A percentile compares a stretch with the other conserved stretches of the same genome.
These are phyloP conservation scores for Batillaria attramentaria DNA, from an alignment of 1,140 invertebrate genomes.

Conservation along the genomic window DNA sequence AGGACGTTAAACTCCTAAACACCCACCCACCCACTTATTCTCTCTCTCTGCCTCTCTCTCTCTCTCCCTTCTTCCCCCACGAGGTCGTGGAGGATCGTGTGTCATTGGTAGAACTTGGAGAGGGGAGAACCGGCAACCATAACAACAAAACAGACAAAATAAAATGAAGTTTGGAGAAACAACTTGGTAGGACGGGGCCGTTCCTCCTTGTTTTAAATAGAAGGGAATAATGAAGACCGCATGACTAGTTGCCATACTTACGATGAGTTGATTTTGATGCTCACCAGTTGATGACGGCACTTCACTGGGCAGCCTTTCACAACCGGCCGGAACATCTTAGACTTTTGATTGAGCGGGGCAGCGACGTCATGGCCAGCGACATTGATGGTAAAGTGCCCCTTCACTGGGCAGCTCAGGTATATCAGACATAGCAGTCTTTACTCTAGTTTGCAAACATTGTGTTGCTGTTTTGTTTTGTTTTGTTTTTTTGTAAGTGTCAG, in stretches of 20 bases:
- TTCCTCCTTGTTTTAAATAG: too few species aligned
- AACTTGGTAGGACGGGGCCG: too few species aligned
- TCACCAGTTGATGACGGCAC: slow-evolving; percentile 64
- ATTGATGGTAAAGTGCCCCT: slow-evolving; percentile 65
- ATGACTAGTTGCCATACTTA: too few species aligned
- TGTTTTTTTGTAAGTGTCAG: not conserved
- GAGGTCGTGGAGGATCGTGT: too few species aligned
- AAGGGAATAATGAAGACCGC: too few species aligned
- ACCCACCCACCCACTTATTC: too few species aligned
- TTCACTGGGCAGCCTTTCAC: slow-evolving; percentile 69
- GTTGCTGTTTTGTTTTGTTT: not conserved
- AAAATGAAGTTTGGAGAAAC: too few species aligned
- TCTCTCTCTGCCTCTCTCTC: not conserved
- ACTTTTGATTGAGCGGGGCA: slow-evolving; percentile 55
- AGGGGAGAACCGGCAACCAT: too few species aligned
- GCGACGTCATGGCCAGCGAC: slow-evolving; percentile 49
- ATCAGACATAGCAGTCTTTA: not conserved
- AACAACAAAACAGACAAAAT: too few species aligned
- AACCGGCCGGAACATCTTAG: slow-evolving; percentile 59
- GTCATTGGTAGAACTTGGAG: too few species aligned
- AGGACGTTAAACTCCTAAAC: too few species aligned
- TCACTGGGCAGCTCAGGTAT: slow-evolving; percentile 68
- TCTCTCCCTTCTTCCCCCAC: not conserved
- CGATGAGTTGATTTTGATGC: too few species aligned
- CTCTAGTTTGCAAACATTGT: not conserved